These are phyloP conservation scores for Lateolabrax maculatus DNA, from an alignment of 2,797 vertebrate genomes.

Conservation along the genomic window DNA sequence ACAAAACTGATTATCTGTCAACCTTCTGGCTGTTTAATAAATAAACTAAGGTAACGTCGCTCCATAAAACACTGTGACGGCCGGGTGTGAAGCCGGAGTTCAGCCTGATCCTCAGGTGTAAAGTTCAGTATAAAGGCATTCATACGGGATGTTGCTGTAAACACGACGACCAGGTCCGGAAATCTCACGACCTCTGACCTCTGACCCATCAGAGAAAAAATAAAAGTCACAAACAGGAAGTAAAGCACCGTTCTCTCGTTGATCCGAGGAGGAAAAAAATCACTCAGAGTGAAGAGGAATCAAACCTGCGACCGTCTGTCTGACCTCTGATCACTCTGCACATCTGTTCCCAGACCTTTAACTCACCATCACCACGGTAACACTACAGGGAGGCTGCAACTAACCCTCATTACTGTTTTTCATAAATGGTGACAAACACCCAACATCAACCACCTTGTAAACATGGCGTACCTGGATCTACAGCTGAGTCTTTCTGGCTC, in stretches of 20 bases:
- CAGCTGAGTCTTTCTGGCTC: no score
- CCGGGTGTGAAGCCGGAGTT: neutral
- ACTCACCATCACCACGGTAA: neutral
- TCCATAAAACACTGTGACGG: neutral
- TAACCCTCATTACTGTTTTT: neutral
- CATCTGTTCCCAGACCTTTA: neutral
- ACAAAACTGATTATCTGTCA: neutral
- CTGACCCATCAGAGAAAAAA: neutral
- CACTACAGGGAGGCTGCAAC: neutral
- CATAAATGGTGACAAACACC: slow-evolving; percentile 1
- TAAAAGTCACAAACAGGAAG: neutral
- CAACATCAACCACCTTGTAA: no score
- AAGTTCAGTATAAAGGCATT: slow-evolving; percentile 17
- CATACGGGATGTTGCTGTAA: neutral
- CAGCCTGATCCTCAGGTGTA: neutral
- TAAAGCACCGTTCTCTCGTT: neutral
- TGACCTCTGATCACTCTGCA: no score
- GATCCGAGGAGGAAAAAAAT: neutral
- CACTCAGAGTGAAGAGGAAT: neutral
- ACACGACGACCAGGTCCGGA: neutral
- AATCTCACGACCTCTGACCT: neutral
- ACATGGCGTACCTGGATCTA: no score
- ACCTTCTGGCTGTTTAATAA: rapidly evolving
- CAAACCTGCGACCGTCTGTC: neutral
- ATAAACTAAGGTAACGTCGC: neutral